Evolutionary conservation across 2,113 vertebrate species (phyloP), one percentile per base, ranked within the genome.

Genomic region (Spermophilus dauricus): DNA sequence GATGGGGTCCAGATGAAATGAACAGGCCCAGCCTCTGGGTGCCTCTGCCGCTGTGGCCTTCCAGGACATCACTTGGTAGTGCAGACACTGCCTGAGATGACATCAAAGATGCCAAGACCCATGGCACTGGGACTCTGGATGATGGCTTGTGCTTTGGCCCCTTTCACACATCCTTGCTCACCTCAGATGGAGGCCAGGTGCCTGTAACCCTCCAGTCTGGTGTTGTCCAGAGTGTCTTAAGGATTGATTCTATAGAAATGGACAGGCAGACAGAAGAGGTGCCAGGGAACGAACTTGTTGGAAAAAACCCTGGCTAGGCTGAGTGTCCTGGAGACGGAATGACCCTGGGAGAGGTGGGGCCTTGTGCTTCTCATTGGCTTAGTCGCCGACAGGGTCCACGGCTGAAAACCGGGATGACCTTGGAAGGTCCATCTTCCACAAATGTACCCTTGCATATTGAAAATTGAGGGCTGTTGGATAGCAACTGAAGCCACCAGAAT

Each of bases 301-400:
- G 56, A 22, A 58, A 32, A 34, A 83, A 70, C 8, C 53, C 88
- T 58, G 26, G 32, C 39, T 51, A 45, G 42, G 42, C 42, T 45
- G 42, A 45, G 42, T 45, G 42, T 45, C 42, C 42, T 45, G 42
- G 42, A 45, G 42, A 45, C 7, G 42, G 42, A 45, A 45, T 45
- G 42, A 45, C 42, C 42, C 42, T 45, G 42, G 42, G 42, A 8
- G 7, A 45, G 7, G 6, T 45, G 42, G 42, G 7, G 42, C 42
- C 42, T 1, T 45, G 42, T 8, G 42, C 42, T 45, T 45, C 42
- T 45, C 42, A 45, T 45, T 45, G 42, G 42, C 42, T 45, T 32
- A 3, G 65, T 76, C n/a, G 17, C 32, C 0, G 0, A 0, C 5
- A 24, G 58, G 37, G 18, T 0, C 22, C 6, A 17, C 32, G 45